Percentiles rank a stretch among this genome's conserved stretches.
Evolutionary conservation across 2,797 vertebrate genomes (phyloP).

Genomic region (Xenopus petersii): DNA sequence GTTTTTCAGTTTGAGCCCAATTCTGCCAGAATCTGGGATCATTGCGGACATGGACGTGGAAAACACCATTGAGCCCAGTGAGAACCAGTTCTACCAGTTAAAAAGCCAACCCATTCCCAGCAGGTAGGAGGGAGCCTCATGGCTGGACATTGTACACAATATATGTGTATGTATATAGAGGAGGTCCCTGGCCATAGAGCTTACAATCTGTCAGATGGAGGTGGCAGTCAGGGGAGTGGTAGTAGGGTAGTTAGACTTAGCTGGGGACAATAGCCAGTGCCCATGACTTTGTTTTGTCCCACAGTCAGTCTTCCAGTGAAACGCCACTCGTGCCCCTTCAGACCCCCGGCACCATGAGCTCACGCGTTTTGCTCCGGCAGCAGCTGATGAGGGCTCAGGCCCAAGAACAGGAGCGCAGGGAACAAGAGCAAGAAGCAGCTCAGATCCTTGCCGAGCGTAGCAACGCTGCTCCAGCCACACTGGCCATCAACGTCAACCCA

Average conservation of each 20-base stretch:
- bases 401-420: slow-evolving; percentile 85
- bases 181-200: no score
- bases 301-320: background rate
- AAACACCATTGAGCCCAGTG: slow-evolving; percentile 65
- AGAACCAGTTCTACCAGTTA: slow-evolving; percentile 75
- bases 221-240: no score
- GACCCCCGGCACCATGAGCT: slow-evolving; percentile 70
- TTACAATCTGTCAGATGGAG: no score
- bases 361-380: slow-evolving; percentile 81
- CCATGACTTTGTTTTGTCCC: background rate
- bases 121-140: slow-evolving; percentile 27
- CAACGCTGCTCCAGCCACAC: slow-evolving; percentile 61
- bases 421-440: slow-evolving; percentile 72
- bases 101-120: slow-evolving; percentile 79
- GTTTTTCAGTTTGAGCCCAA: slow-evolving; percentile 68
- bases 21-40: slow-evolving; percentile 82
- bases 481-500: slow-evolving; percentile 78
- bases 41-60: slow-evolving; percentile 85
- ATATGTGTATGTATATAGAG: no score
- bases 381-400: slow-evolving; percentile 89
- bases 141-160: no score
- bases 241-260: no score
- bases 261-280: no score
- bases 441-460: slow-evolving; percentile 62
- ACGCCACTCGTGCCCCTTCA: slow-evolving; percentile 44